phyloP scores from a whole-genome alignment of 2,888 invertebrate species.

The Octonoba sinensis region DNA sequence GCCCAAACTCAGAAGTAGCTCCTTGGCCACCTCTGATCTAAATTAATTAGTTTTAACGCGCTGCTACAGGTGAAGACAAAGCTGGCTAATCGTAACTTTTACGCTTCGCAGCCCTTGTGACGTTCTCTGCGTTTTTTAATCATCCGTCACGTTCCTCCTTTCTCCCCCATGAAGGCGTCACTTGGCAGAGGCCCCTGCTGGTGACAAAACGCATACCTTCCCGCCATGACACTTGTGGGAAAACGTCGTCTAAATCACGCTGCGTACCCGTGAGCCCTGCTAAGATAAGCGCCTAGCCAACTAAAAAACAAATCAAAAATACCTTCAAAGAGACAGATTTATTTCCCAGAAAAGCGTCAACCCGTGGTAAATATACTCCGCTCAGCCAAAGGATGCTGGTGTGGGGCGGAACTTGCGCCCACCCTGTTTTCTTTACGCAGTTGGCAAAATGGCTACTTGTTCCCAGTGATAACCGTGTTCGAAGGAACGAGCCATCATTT shows the following conservation, averaged over 20 bases:
- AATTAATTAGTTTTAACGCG: too few species aligned
- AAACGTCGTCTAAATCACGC: conserved; percentile 49
- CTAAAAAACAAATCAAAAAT: not conserved
- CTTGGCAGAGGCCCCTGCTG: conserved; percentile 3
- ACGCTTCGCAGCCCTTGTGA: too few species aligned
- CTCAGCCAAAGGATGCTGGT: not conserved
- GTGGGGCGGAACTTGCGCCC: too few species aligned
- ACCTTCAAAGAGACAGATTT: conserved; percentile 25
- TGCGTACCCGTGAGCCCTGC: not conserved
- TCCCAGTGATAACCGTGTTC: not conserved
- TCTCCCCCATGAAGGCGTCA: conserved; percentile 13
- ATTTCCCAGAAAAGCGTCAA: conserved; percentile 16
- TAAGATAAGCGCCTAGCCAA: not conserved
- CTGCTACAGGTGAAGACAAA: too few species aligned
- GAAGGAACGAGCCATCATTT: too few species aligned
- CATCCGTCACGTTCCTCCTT: not conserved
- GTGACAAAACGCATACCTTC: conserved; percentile 60
- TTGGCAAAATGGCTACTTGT: conserved; percentile 1
- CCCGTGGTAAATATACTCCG: conserved; percentile 40
- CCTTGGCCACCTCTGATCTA: too few species aligned
- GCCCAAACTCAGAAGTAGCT: too few species aligned
- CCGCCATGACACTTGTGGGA: conserved; percentile 49
- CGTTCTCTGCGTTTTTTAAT: too few species aligned
- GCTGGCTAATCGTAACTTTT: too few species aligned
- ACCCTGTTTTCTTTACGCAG: too few species aligned